A percentile compares a stretch with the other conserved stretches of the same genome.
Evolutionary conservation across 2,797 vertebrate species (phyloP).

Genomic region (Sus cebifrons): DNA sequence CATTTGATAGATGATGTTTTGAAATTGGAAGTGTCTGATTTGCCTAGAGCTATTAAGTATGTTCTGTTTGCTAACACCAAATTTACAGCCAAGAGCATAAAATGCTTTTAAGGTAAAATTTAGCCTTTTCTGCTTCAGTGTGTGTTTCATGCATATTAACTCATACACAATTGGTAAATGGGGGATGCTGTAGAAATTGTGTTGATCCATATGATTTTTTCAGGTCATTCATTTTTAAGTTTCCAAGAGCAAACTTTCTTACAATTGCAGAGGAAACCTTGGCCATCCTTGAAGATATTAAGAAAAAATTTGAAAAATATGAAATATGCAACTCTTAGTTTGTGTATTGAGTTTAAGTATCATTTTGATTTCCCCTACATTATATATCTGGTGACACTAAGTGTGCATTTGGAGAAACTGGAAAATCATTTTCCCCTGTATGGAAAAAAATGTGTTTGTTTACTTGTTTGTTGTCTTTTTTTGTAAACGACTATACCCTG

Average conservation of each 20-base stretch:
- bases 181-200: neutral
- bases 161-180: neutral
- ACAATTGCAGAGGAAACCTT: neutral
- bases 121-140: neutral
- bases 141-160: neutral
- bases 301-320: slow-evolving; percentile 32
- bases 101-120: neutral
- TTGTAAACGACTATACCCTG: neutral
- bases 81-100: slow-evolving; percentile 10
- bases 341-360: neutral
- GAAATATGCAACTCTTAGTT: neutral
- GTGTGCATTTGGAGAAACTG: neutral
- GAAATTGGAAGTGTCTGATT: neutral
- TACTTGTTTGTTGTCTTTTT: neutral
- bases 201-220: neutral
- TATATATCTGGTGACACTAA: neutral
- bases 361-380: neutral
- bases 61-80: neutral
- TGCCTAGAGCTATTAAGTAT: neutral
- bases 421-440: neutral
- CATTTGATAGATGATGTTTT: slow-evolving; percentile 28
- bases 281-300: neutral
- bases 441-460: neutral
- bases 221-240: slow-evolving; percentile 33
- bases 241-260: neutral